These are phyloP conservation scores for Oegoconia quadripuncta DNA, from an alignment of 2,888 invertebrate species.

Conservation along the genomic window DNA sequence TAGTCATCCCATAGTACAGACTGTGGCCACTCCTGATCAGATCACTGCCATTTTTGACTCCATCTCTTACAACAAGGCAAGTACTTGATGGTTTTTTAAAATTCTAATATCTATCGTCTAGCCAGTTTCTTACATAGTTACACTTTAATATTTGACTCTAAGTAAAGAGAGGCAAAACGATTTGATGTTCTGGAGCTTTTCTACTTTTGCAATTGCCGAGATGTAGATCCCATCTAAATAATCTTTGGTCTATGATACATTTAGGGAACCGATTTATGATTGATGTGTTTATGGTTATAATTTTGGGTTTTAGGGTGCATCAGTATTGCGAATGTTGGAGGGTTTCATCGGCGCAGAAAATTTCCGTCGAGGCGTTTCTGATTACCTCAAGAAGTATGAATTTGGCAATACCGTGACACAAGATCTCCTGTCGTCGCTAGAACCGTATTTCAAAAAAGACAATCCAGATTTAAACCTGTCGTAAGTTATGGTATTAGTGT, in stretches of 20 bases:
- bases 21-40: constrained; percentile 91
- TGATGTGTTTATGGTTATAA: not conserved
- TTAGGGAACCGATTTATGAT: no score
- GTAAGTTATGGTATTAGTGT: constrained; percentile 37
- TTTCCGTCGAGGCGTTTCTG: constrained; percentile 86
- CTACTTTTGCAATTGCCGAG: no score
- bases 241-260: no score
- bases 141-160: no score
- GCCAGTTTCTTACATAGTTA: no score
- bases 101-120: no score
- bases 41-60: constrained; percentile 94
- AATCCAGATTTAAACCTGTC: constrained; percentile 74
- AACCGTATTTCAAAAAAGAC: constrained; percentile 69
- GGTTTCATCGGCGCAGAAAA: constrained; percentile 84
- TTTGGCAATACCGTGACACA: constrained; percentile 89
- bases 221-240: no score
- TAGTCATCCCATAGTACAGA: constrained; percentile 94
- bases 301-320: constrained; percentile 82
- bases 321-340: constrained; percentile 93
- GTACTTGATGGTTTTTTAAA: constrained; percentile 2
- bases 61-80: constrained; percentile 94
- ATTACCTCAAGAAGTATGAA: constrained; percentile 84
- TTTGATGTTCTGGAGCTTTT: no score
- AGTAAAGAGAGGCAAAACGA: no score
- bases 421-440: constrained; percentile 85